phyloP scores from a whole-genome alignment of 2,113 vertebrate species.

The Leucosticte australis region DNA sequence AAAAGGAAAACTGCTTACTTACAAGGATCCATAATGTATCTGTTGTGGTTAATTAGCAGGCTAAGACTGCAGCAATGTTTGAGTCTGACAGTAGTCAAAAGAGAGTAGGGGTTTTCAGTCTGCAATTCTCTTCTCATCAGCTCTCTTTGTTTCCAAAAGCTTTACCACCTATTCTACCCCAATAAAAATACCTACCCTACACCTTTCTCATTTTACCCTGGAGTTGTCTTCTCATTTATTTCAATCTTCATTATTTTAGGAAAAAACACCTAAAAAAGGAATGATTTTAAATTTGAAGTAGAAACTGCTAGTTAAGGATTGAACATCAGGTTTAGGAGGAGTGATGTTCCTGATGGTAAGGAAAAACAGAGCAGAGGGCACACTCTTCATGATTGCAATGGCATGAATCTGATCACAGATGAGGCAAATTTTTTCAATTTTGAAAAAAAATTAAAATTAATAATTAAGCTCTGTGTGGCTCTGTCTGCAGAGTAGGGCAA shows the following conservation, averaged over 20 bases:
- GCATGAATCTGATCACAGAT: background rate
- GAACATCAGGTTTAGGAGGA: background rate
- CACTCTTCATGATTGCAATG: background rate
- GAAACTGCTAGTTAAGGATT: background rate
- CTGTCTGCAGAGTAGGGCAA: background rate
- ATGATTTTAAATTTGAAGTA: background rate
- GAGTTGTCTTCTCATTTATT: background rate
- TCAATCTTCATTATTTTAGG: background rate
- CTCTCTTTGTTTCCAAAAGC: background rate
- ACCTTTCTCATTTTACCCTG: background rate
- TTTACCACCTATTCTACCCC: background rate
- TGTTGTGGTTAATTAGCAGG: background rate
- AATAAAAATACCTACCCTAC: background rate
- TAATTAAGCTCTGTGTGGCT: background rate
- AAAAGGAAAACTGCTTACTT: background rate
- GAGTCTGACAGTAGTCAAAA: background rate
- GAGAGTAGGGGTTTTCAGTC: background rate
- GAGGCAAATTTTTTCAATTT: background rate
- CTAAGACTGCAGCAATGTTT: background rate
- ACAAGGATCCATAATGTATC: background rate
- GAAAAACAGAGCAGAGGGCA: background rate
- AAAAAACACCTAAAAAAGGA: background rate
- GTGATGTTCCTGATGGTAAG: background rate
- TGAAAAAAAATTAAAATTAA: background rate
- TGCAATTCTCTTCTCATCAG: background rate